These are phyloP conservation scores for Megaleporinus macrocephalus DNA, from an alignment of 2,113 vertebrate species.

Conservation along the genomic window DNA sequence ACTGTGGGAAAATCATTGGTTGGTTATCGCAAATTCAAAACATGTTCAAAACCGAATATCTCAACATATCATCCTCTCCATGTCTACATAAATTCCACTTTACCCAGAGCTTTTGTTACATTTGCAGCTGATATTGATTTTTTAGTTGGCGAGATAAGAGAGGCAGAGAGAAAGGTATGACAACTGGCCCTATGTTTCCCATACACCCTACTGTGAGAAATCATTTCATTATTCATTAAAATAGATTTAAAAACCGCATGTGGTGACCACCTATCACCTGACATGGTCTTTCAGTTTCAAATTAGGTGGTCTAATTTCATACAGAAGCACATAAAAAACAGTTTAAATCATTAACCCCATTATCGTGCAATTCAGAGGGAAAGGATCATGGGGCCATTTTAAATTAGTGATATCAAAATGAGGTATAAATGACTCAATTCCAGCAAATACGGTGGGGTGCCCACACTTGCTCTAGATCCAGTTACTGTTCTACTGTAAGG, in stretches of 20 bases:
- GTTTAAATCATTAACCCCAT: not conserved
- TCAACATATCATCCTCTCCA: no score
- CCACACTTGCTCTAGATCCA: slow-evolving; percentile 15
- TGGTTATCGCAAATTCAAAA: no score
- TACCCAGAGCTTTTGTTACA: no score
- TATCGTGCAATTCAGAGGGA: slow-evolving; percentile 2
- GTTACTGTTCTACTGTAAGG: slow-evolving; percentile 43
- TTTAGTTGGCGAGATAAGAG: not conserved
- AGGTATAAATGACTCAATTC: slow-evolving; percentile 33
- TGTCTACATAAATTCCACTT: no score
- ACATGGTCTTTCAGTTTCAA: not conserved
- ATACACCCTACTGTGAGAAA: not conserved
- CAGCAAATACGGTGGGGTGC: slow-evolving; percentile 27
- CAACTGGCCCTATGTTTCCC: not conserved
- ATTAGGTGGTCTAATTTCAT: not conserved
- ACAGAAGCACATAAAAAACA: not conserved
- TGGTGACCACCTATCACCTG: not conserved
- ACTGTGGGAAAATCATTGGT: no score
- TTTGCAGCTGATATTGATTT: no score
- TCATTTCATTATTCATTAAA: not conserved
- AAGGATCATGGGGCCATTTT: slow-evolving; percentile 4
- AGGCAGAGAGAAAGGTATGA: not conserved
- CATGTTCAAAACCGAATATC: no score
- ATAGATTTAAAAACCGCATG: not conserved
- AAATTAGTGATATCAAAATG: slow-evolving; percentile 9